phyloP scores from a whole-genome alignment of 2,797 vertebrate genomes.

The Sparidentex hasta region DNA sequence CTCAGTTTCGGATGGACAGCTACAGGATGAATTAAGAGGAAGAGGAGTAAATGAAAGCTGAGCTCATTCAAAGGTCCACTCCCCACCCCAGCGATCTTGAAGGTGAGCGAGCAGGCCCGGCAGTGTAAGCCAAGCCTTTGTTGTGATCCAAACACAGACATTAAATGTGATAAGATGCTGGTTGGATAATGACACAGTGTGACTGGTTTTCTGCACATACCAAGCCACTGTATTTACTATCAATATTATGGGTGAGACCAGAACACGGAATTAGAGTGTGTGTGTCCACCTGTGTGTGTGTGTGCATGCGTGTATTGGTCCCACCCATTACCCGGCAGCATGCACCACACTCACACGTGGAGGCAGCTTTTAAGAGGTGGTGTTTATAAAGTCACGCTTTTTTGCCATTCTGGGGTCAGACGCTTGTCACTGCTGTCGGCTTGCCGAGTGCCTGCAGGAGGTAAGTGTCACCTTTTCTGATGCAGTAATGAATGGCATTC shows the following conservation, averaged over 20 bases:
- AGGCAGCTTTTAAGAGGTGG: slow-evolving; percentile 64
- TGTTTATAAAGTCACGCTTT: slow-evolving; percentile 78
- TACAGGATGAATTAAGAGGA: slow-evolving; percentile 1
- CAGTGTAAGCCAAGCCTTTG: slow-evolving; percentile 72
- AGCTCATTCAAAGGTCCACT: slow-evolving; percentile 27
- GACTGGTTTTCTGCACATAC: slow-evolving; percentile 72
- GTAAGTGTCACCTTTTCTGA: slow-evolving; percentile 68
- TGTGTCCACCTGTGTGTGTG: slow-evolving; percentile 37
- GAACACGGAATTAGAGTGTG: slow-evolving; percentile 42
- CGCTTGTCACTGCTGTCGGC: slow-evolving; percentile 55
- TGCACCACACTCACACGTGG: slow-evolving; percentile 3
- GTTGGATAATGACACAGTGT: slow-evolving; percentile 75
- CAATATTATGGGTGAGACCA: slow-evolving; percentile 86
- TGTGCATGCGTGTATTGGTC: slow-evolving; percentile 40
- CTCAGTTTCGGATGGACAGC: neutral
- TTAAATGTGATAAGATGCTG: slow-evolving; percentile 81
- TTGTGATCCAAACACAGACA: slow-evolving; percentile 82
- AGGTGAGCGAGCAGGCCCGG: slow-evolving; percentile 68
- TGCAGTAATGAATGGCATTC: slow-evolving; percentile 10
- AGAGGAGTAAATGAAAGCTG: slow-evolving; percentile 3
- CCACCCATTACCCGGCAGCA: slow-evolving; percentile 57
- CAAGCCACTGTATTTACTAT: slow-evolving; percentile 82
- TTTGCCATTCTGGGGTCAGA: slow-evolving; percentile 62
- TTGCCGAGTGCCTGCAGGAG: slow-evolving; percentile 64
- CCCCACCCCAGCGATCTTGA: slow-evolving; percentile 53